phyloP scores from a whole-genome alignment of 2,797 vertebrate species.

The Karalla daura region DNA sequence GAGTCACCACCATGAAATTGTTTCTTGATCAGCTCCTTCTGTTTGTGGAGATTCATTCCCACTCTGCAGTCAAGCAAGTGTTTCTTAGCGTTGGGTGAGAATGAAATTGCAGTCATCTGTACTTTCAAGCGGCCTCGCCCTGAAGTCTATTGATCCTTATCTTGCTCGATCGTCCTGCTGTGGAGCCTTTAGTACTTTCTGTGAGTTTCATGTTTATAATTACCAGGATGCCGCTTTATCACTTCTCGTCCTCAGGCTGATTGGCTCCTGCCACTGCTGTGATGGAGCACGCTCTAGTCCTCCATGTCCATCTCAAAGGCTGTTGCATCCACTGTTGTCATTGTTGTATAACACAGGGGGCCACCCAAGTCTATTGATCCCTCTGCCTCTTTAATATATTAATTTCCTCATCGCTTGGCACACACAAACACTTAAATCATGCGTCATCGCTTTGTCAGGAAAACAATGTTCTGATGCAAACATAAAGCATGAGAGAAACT shows the following conservation, averaged over 20 bases:
- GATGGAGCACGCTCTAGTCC: conserved; percentile 44
- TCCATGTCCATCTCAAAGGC: conserved; percentile 42
- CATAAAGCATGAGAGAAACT: background rate
- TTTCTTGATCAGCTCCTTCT: background rate
- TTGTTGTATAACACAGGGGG: conserved; percentile 23
- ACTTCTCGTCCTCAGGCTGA: conserved; percentile 40
- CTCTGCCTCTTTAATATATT: too few species aligned
- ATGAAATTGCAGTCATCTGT: conserved; percentile 18
- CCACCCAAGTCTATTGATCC: conserved; percentile 42
- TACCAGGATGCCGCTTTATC: conserved; percentile 51
- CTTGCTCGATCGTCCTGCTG: conserved; percentile 7
- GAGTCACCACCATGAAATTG: background rate
- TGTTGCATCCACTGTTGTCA: conserved; percentile 45
- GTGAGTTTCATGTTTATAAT: conserved; percentile 54
- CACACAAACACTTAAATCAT: background rate
- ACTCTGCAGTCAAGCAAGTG: background rate
- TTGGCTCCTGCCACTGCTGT: conserved; percentile 34
- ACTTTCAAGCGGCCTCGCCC: conserved; percentile 18
- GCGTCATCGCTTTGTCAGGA: background rate
- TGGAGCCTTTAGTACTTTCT: conserved; percentile 23
- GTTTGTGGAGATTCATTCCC: background rate
- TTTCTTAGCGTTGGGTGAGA: conserved; percentile 1
- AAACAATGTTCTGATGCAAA: background rate
- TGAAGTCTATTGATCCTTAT: conserved; percentile 32
- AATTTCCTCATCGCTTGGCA: too few species aligned